These are phyloP conservation scores for Phaonia tiefii DNA, from an alignment of 2,888 invertebrate genomes.

Conservation along the genomic window DNA sequence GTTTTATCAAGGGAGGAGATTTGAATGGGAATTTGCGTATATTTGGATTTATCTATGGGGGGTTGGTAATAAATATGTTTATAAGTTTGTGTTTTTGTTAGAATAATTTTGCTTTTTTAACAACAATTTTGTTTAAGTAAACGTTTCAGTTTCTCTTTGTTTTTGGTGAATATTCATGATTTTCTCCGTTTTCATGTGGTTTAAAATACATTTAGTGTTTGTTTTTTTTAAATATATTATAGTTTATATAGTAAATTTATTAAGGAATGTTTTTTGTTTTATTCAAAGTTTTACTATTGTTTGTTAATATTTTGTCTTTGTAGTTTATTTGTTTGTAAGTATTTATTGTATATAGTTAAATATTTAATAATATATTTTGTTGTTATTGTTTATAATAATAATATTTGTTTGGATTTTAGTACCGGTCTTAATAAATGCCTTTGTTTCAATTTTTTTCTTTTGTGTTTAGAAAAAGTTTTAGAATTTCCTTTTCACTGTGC, in stretches of 20 bases:
- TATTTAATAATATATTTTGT: slow-evolving; percentile 7
- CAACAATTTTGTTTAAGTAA: slow-evolving; percentile 56
- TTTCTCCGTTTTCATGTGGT: slow-evolving; percentile 21
- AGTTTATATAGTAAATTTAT: slow-evolving; percentile 36
- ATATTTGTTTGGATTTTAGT: slow-evolving; percentile 5
- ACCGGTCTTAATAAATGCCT: slow-evolving; percentile 56
- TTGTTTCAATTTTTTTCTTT: slow-evolving; percentile 51
- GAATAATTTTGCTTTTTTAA: slow-evolving; percentile 37
- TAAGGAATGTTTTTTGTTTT: slow-evolving; percentile 50
- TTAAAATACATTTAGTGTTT: slow-evolving; percentile 42
- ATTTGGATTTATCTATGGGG: slow-evolving; percentile 48
- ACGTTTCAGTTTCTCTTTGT: slow-evolving; percentile 40
- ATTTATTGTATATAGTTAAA: slow-evolving; percentile 18
- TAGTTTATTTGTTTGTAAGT: slow-evolving; percentile 17
- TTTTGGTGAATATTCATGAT: slow-evolving; percentile 22
- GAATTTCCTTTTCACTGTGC: slow-evolving; percentile 29
- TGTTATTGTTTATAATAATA: slow-evolving; percentile 13
- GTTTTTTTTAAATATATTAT: slow-evolving; percentile 27
- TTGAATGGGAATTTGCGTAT: background rate
- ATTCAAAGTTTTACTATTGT: background rate
- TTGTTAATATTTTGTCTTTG: slow-evolving; percentile 4
- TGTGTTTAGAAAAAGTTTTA: slow-evolving; percentile 36
- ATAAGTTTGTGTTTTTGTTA: slow-evolving; percentile 28
- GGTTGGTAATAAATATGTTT: background rate
- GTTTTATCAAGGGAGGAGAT: slow-evolving; percentile 22